Conservation (phyloP, 2,113 vertebrate genomes). For the Bubo blakistoni region DNA sequence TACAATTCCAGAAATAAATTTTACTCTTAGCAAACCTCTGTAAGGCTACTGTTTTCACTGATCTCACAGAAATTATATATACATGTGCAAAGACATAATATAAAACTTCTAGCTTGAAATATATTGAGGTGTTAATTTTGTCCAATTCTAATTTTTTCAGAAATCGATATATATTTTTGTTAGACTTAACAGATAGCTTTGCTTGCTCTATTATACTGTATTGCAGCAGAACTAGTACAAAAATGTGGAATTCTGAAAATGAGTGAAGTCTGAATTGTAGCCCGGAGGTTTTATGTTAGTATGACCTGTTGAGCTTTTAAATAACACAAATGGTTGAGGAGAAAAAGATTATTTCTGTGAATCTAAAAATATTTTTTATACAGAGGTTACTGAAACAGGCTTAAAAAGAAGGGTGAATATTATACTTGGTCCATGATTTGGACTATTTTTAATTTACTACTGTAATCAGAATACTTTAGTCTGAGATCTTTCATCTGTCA, state of each 20-base stretch:
- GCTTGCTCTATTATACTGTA: background rate
- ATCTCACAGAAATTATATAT: background rate
- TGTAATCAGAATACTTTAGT: background rate
- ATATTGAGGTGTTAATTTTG: background rate
- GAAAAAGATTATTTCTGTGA: background rate
- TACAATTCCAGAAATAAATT: background rate
- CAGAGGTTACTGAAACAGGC: background rate
- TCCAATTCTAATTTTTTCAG: background rate
- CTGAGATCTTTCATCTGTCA: background rate
- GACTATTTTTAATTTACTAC: background rate
- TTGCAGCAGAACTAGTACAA: background rate
- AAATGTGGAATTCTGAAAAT: background rate
- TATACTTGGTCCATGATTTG: background rate
- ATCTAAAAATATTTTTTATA: background rate
- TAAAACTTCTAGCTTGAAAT: background rate
- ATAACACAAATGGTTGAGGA: background rate
- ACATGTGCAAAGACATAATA: background rate
- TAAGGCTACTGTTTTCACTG: background rate
- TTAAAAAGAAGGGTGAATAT: background rate
- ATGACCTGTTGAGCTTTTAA: background rate
- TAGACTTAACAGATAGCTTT: background rate
- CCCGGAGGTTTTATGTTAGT: background rate
- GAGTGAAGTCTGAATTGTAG: background rate
- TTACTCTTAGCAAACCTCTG: background rate
- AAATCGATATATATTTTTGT: background rate